Base-by-base conservation (phyloP, 2,113 vertebrate species). In the Sitta europaea region DNA sequence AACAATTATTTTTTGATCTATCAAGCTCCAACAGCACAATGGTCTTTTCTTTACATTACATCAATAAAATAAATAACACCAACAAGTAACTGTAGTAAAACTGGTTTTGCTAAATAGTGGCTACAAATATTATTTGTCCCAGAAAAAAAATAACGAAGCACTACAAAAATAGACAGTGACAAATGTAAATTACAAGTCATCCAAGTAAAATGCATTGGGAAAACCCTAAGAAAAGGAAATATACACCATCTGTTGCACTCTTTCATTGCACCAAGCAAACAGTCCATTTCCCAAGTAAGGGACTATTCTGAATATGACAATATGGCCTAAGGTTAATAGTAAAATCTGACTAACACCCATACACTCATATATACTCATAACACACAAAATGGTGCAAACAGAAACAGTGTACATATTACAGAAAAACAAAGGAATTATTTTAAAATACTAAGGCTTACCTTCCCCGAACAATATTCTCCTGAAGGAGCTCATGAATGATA, bases 401-500 rank as follows among this genome's bases (percentile, higher is more conserved):
- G 9, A 11, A 71, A 58, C 11, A 38, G 24, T 9, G 36, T 5
- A 51, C 1, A 5, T 4, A 79, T 15, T 53, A 15, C 20, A 61
- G 16, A 82, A 92, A 88, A 83, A 14, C 9, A 62, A 53, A 86
- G 86, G 0, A 48, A 59, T 12, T 36, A 11, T 45, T 88, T 78
- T 80, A 25, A 95, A 81, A 79, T 47, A 78, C 8, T 57, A 51
- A 81, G 38, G 23, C 94, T 98, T 97, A 99, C 99, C 99, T 99
- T 88, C 99, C 99, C 87, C 99, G 98, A 94, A 99, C 98, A 84
- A 99, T 99, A 92, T 99, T 99, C 98, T 99, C 99, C 96, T 99
- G 99, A 95, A 99, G 98, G 40, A 99, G 98, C 96, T 99, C 99
- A 96, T 99, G 99, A 96, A 99, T 99, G 92, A 99, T 99, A 94